These are phyloP conservation scores for Diachasma alloeum DNA, from an alignment of 1,140 invertebrate genomes.

Conservation along the genomic window DNA sequence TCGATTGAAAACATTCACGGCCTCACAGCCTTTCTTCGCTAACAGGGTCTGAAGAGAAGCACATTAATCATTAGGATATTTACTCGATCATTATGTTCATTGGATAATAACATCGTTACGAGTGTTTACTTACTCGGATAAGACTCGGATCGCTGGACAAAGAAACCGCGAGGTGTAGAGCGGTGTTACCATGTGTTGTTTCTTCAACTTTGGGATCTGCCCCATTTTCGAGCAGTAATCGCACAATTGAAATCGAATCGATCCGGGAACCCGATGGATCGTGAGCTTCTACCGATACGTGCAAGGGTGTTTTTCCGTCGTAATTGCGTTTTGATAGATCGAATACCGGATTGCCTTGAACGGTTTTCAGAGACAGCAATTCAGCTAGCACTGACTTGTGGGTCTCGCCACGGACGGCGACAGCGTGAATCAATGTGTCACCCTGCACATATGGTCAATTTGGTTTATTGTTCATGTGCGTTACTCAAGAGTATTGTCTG, in stretches of 20 bases:
- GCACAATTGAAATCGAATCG: slow-evolving; percentile 36
- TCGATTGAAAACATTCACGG: slow-evolving; percentile 45
- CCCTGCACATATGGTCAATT: slow-evolving; percentile 38
- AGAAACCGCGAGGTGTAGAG: slow-evolving; percentile 48
- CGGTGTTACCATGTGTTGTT: slow-evolving; percentile 44
- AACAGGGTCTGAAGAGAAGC: slow-evolving; percentile 40
- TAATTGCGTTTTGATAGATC: slow-evolving; percentile 50
- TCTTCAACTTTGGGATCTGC: slow-evolving; percentile 43
- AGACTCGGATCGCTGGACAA: slow-evolving; percentile 43
- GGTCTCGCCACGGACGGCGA: slow-evolving; percentile 46
- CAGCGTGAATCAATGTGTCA: slow-evolving; percentile 48
- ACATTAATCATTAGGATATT: neutral
- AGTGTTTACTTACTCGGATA: slow-evolving; percentile 43
- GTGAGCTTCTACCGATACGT: slow-evolving; percentile 48
- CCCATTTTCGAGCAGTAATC: slow-evolving; percentile 47
- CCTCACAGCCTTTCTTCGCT: slow-evolving; percentile 18
- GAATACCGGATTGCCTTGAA: slow-evolving; percentile 46
- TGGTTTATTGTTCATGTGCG: neutral
- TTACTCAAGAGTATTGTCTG: too few relatives aligned
- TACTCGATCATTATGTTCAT: neutral
- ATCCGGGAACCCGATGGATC: slow-evolving; percentile 19
- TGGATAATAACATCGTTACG: neutral
- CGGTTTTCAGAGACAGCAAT: slow-evolving; percentile 44
- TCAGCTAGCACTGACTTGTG: slow-evolving; percentile 45
- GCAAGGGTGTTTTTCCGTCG: slow-evolving; percentile 52